Evolutionary conservation across 2,888 invertebrate species (phyloP).

Genomic region (Xanthorhoe spadicearia): DNA sequence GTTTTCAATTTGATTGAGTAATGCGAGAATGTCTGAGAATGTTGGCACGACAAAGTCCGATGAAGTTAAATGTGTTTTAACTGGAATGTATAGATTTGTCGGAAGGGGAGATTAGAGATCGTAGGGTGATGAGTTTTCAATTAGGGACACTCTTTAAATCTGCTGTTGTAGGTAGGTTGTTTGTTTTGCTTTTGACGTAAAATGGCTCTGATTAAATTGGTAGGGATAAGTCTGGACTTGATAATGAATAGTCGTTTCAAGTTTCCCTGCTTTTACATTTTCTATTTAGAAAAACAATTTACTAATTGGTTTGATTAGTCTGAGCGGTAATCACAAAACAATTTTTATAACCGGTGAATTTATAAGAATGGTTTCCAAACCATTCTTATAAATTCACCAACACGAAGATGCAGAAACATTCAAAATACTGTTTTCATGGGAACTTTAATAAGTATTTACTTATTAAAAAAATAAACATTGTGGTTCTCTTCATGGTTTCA

Average conservation of each 20-base stretch:
- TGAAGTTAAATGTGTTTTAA: constrained; percentile 28
- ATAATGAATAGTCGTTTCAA: constrained; percentile 16
- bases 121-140: constrained; percentile 47
- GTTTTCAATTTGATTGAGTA: constrained; percentile 26
- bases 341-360: no score
- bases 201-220: constrained; percentile 28
- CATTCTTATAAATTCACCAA: no score
- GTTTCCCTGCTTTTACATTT: no score
- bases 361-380: no score
- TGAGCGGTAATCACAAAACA: no score
- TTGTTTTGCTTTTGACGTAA: constrained; percentile 36
- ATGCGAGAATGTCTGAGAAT: constrained; percentile 24
- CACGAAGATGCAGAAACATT: no score
- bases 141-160: constrained; percentile 41
- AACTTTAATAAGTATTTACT: no score
- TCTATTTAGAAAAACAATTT: no score
- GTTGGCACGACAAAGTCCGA: constrained; percentile 28
- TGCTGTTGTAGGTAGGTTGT: constrained; percentile 34
- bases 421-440: no score
- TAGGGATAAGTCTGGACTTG: constrained; percentile 14
- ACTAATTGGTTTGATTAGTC: no score
- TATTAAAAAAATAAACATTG: no score
- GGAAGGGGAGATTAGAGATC: constrained; percentile 46
- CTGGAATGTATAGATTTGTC: constrained; percentile 36
- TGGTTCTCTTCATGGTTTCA: no score